phyloP scores from a whole-genome alignment of 2,113 vertebrate species.

The Motacilla alba region DNA sequence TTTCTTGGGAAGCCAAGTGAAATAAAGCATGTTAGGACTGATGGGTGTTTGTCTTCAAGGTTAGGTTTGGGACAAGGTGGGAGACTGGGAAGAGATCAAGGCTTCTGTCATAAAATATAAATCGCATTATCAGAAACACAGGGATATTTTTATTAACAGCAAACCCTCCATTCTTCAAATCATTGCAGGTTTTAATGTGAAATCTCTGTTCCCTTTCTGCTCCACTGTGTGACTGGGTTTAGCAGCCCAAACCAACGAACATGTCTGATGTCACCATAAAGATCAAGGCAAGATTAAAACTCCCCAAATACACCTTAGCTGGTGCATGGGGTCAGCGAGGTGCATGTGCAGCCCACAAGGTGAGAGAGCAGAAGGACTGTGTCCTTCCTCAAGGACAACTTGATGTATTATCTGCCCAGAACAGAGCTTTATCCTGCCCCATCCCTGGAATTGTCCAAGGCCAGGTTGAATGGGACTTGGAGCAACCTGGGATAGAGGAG shows the following conservation, averaged over 20 bases:
- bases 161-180: background rate
- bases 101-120: background rate
- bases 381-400: background rate
- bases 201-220: background rate
- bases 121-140: background rate
- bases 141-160: background rate
- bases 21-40: background rate
- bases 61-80: background rate
- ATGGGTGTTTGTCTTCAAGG: background rate
- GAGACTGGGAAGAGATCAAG: background rate
- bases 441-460: background rate
- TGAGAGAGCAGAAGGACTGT: background rate
- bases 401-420: background rate
- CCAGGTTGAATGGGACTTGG: accelerated
- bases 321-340: accelerated
- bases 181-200: background rate
- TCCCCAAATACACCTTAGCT: background rate
- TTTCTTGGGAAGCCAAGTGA: background rate
- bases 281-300: background rate
- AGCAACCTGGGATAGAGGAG: background rate
- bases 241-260: background rate
- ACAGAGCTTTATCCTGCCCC: background rate
- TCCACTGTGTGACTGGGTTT: background rate
- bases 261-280: background rate
- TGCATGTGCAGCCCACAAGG: accelerated